These are phyloP conservation scores for Oceanodroma tethys DNA, from an alignment of 2,113 vertebrate species.

Conservation along the genomic window DNA sequence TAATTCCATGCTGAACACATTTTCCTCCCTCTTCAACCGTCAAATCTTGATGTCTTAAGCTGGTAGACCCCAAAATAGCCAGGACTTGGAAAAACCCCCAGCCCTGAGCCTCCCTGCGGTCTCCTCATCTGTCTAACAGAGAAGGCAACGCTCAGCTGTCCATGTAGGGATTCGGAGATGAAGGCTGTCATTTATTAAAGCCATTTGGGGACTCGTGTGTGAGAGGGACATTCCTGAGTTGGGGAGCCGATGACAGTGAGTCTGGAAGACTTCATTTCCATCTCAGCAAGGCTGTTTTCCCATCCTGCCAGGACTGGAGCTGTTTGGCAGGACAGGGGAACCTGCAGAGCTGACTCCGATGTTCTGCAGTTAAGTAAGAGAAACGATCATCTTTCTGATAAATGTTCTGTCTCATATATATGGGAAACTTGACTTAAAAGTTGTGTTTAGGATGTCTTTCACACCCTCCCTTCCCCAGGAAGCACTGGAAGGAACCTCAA, in stretches of 20 bases:
- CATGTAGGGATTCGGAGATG: neutral
- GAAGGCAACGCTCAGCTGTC: neutral
- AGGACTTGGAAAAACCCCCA: neutral
- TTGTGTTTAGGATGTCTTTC: neutral
- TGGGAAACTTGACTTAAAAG: neutral
- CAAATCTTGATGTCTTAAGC: neutral
- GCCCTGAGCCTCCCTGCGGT: neutral
- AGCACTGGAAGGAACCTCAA: neutral
- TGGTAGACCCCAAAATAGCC: neutral
- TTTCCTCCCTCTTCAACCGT: neutral
- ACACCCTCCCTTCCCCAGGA: neutral
- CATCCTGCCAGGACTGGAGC: neutral
- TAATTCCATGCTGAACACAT: neutral
- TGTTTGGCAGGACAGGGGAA: neutral
- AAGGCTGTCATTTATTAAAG: conserved; percentile 43
- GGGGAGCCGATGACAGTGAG: conserved; percentile 7
- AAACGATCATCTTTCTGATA: neutral
- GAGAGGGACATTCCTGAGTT: neutral
- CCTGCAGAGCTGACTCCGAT: neutral
- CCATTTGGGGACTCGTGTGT: neutral
- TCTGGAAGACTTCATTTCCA: conserved; percentile 17
- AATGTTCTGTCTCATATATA: neutral
- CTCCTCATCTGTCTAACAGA: neutral
- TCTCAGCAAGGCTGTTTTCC: conserved; percentile 5
- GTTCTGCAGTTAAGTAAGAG: neutral